phyloP scores from a whole-genome alignment of 92 coral and sea anemone species.

The Diadumene lineata region DNA sequence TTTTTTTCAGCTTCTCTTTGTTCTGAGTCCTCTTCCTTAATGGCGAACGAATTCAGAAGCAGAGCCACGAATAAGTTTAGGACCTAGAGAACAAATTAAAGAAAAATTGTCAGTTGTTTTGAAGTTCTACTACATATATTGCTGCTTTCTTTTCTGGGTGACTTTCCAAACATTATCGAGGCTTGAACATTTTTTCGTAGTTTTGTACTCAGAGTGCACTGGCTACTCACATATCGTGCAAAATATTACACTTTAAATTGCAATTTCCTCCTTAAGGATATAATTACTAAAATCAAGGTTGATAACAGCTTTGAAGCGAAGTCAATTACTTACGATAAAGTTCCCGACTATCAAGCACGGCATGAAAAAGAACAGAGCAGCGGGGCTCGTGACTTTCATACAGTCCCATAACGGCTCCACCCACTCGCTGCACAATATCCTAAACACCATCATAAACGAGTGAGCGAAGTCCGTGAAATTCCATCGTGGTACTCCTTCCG shows the following conservation, averaged over 20 bases:
- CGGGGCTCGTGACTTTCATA: conserved; percentile 67
- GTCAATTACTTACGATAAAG: conserved; percentile 63
- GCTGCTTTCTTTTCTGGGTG: neutral
- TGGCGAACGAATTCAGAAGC: conserved; percentile 73
- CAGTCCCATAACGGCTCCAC: conserved; percentile 91
- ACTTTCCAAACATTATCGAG: too few species aligned
- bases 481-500: conserved; percentile 72
- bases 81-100: neutral
- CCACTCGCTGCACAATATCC: conserved; percentile 86
- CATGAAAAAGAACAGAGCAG: conserved; percentile 61
- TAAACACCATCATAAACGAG: conserved; percentile 81
- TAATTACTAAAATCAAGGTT: too few species aligned
- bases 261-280: too few species aligned
- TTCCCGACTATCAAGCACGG: conserved; percentile 79
- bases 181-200: too few species aligned
- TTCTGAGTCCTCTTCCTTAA: conserved; percentile 57
- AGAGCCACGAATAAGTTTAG: conserved; percentile 76
- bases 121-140: neutral
- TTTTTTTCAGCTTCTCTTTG: conserved; percentile 30
- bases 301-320: neutral
- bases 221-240: too few species aligned
- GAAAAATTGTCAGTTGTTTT: neutral
- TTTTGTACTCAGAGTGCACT: too few species aligned
- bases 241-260: too few species aligned
- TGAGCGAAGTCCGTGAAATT: conserved; percentile 75